Conservation (phyloP, 2,888 invertebrate species). For the Crossocerus cetratus region DNA sequence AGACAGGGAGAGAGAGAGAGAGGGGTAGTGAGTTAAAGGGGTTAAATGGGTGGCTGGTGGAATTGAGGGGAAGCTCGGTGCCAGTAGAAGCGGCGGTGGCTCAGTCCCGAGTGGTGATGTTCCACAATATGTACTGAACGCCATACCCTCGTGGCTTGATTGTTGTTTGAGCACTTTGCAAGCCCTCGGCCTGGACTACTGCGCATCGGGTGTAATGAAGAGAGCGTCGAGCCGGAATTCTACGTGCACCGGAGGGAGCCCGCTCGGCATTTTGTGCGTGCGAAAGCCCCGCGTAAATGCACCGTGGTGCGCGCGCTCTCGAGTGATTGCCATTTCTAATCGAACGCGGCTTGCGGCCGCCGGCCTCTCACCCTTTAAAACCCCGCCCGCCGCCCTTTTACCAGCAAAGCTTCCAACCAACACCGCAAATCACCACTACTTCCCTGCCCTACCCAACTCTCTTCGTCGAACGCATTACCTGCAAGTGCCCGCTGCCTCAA, state of each 20-base stretch:
- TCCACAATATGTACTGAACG: constrained; percentile 63
- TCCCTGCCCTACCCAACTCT: too few species aligned
- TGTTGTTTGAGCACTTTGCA: constrained; percentile 65
- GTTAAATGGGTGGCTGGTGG: constrained; percentile 46
- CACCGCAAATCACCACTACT: too few species aligned
- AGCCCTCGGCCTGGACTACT: constrained; percentile 10
- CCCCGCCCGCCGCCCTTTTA: too few species aligned
- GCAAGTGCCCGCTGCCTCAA: constrained; percentile 22
- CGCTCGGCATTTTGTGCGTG: not conserved
- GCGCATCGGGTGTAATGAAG: constrained; percentile 51
- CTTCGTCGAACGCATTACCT: too few species aligned
- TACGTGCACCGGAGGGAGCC: not conserved
- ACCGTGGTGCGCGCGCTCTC: not conserved
- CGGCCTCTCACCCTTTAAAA: not conserved
- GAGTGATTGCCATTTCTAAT: constrained; percentile 23
- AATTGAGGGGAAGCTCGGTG: constrained; percentile 7
- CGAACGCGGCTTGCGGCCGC: not conserved
- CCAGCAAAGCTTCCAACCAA: too few species aligned
- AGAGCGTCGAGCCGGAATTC: constrained; percentile 24
- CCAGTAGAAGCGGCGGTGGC: constrained; percentile 8
- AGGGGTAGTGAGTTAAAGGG: constrained; percentile 52
- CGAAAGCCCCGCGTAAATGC: constrained; percentile 1
- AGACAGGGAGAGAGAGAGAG: not conserved
- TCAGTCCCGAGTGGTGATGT: constrained; percentile 56
- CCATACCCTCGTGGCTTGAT: constrained; percentile 56